These are phyloP conservation scores for Plebejus argus DNA, from an alignment of 2,888 invertebrate species.

Conservation along the genomic window DNA sequence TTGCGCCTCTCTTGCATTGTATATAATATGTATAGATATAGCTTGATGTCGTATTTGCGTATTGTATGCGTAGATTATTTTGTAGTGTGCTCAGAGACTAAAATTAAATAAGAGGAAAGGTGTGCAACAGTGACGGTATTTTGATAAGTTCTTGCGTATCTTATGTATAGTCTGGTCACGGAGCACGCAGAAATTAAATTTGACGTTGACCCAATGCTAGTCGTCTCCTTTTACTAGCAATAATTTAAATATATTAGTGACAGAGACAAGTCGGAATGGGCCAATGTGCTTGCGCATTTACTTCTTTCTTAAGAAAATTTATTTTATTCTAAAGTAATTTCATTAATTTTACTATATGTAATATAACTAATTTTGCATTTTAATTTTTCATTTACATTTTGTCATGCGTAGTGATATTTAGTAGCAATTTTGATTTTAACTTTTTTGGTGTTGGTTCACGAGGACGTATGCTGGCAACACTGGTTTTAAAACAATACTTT, in stretches of 20 bases:
- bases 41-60: background rate
- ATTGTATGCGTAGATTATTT: background rate
- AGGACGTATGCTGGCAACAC: constrained; percentile 41
- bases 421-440: constrained; percentile 30
- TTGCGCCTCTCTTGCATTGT: background rate
- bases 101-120: background rate
- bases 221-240: too few relatives aligned
- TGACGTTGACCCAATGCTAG: too few relatives aligned
- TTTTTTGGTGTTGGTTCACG: constrained; percentile 36
- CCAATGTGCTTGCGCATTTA: too few relatives aligned
- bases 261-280: too few relatives aligned
- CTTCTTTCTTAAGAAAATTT: background rate
- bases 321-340: background rate
- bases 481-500: background rate
- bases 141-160: too few relatives aligned
- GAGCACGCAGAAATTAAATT: too few relatives aligned
- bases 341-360: background rate
- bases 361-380: background rate
- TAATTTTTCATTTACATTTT: constrained; percentile 36
- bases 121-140: too few relatives aligned
- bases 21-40: background rate
- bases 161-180: too few relatives aligned
- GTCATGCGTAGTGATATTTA: constrained; percentile 25
- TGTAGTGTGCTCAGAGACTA: background rate
- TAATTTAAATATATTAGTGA: too few relatives aligned